Evolutionary conservation across 2,113 vertebrate genomes (phyloP).

Genomic region (Brienomyrus longianalis): DNA sequence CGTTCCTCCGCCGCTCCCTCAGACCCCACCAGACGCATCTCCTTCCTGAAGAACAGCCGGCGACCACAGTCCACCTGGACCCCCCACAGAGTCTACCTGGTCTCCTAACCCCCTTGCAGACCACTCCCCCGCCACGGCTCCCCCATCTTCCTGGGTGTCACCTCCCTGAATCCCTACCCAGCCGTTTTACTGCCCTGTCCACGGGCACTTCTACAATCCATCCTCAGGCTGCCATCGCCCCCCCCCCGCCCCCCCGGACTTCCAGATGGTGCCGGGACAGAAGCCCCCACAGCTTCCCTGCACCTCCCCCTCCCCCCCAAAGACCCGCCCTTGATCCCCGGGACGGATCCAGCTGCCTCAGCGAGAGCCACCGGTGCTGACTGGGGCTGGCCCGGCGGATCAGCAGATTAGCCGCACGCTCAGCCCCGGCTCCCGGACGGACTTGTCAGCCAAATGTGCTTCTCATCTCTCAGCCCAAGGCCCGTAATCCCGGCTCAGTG

Average conservation of each 20-base stretch:
- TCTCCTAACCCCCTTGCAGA: not conserved
- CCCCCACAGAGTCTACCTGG: not conserved
- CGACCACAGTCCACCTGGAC: not conserved
- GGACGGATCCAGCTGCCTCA: conserved; percentile 17
- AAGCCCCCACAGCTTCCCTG: not conserved
- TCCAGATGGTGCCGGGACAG: conserved; percentile 2
- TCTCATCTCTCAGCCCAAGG: conserved; percentile 21
- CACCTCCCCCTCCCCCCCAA: not conserved
- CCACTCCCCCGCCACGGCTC: not conserved
- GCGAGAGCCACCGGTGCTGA: not conserved
- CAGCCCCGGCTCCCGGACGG: not conserved
- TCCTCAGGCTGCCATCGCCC: not conserved
- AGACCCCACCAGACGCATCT: not conserved
- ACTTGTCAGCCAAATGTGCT: conserved; percentile 16
- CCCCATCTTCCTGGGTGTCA: not conserved
- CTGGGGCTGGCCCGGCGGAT: not conserved
- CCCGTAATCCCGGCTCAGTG: not conserved
- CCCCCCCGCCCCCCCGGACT: not conserved
- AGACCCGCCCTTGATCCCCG: conserved; percentile 1
- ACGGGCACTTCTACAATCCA: not conserved
- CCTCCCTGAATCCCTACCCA: not conserved
- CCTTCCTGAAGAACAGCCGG: not conserved
- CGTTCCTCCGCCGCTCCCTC: conserved; percentile 36
- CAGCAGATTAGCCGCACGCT: conserved; percentile 5
- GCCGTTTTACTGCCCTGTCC: not conserved